These are phyloP conservation scores for Liasis olivaceus DNA, from an alignment of 2,797 vertebrate genomes.

Conservation along the genomic window DNA sequence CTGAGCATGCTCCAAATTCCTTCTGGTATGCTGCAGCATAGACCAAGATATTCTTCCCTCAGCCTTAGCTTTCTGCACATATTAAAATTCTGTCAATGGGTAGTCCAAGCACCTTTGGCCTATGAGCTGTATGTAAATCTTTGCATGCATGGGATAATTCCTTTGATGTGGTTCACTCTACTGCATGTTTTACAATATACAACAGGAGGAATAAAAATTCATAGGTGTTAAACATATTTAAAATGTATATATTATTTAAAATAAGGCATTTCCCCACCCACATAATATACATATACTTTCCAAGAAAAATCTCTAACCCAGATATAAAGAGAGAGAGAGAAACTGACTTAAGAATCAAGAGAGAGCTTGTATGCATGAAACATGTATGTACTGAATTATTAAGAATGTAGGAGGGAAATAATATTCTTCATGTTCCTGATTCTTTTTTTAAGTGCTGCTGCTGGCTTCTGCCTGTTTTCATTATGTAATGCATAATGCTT, in stretches of 20 bases:
- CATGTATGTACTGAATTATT: background rate
- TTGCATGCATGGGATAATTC: background rate
- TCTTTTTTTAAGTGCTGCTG: background rate
- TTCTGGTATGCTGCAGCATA: background rate
- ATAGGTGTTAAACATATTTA: background rate
- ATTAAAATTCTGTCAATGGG: constrained; percentile 11
- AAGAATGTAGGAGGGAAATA: background rate
- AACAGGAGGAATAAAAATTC: background rate
- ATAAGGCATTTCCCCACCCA: background rate
- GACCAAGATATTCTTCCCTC: background rate
- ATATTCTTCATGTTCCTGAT: background rate
- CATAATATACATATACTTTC: background rate
- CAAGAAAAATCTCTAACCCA: background rate
- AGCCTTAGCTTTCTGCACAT: background rate
- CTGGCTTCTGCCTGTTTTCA: background rate
- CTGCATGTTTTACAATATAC: background rate
- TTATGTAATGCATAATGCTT: background rate
- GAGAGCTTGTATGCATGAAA: background rate
- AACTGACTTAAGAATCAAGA: background rate
- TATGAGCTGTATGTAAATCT: background rate
- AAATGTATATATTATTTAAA: background rate
- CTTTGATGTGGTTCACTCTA: background rate
- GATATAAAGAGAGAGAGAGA: background rate
- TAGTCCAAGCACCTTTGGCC: background rate
- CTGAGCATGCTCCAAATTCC: constrained; percentile 13